Conservation (phyloP, 2,797 vertebrate species). For the Lindbergichthys nudifrons region DNA sequence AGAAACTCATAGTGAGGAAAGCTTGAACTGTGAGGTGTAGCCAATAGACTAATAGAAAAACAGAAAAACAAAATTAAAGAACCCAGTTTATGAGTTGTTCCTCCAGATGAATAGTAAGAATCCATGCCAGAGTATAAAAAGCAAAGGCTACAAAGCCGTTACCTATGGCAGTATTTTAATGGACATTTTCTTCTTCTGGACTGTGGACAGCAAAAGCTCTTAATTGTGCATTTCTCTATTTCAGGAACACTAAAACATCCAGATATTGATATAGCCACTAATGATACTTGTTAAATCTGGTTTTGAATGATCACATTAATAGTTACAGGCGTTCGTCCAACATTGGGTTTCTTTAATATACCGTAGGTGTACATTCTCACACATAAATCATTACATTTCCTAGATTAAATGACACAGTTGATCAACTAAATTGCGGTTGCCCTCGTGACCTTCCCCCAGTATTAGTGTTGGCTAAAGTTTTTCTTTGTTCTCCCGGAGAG, state of each 20-base stretch:
- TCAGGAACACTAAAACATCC: slow-evolving; percentile 54
- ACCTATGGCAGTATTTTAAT: slow-evolving; percentile 68
- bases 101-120: slow-evolving; percentile 66
- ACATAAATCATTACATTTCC: slow-evolving; percentile 51
- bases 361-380: slow-evolving; percentile 45
- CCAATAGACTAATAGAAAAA: slow-evolving; percentile 60
- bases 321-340: slow-evolving; percentile 40
- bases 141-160: slow-evolving; percentile 56
- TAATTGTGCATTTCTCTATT: slow-evolving; percentile 62
- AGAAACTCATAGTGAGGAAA: slow-evolving; percentile 39
- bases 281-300: slow-evolving; percentile 57
- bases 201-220: slow-evolving; percentile 43
- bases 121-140: slow-evolving; percentile 64
- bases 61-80: slow-evolving; percentile 69
- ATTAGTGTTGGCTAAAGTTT: slow-evolving; percentile 62
- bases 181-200: slow-evolving; percentile 62
- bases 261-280: slow-evolving; percentile 58
- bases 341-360: slow-evolving; percentile 29
- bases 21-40: slow-evolving; percentile 31
- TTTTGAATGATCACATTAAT: slow-evolving; percentile 51
- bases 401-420: slow-evolving; percentile 46
- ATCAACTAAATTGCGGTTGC: slow-evolving; percentile 54
- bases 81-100: slow-evolving; percentile 69
- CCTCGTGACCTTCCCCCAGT: slow-evolving; percentile 47
- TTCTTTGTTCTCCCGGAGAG: slow-evolving; percentile 28